Evolutionary conservation across 35 echinoderm and acorn worm genomes (phyloP).

Genomic region (Patiria miniata): DNA sequence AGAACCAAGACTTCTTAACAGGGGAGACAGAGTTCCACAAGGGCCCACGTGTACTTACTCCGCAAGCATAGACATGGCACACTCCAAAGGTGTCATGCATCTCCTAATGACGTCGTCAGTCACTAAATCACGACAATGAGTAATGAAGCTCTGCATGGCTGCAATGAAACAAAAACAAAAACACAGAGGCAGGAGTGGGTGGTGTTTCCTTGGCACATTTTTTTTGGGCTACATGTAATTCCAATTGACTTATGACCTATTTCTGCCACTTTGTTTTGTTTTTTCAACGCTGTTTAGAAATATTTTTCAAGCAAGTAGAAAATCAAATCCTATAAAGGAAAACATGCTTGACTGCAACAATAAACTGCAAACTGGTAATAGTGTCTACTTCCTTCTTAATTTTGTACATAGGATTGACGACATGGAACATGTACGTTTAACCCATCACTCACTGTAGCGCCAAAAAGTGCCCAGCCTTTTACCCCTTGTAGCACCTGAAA

Average conservation of each 20-base stretch:
- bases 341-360: too few relatives aligned
- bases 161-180: constrained; percentile 3
- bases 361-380: too few relatives aligned
- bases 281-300: background rate
- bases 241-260: background rate
- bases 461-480: too few relatives aligned
- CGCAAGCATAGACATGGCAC: constrained; percentile 97
- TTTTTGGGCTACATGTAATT: background rate
- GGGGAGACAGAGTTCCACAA: too few relatives aligned
- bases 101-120: constrained; percentile 96
- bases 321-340: too few relatives aligned
- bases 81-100: constrained; percentile 89
- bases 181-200: background rate
- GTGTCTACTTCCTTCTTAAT: too few relatives aligned
- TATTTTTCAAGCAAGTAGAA: background rate
- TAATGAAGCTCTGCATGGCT: constrained; percentile 99
- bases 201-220: background rate
- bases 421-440: too few relatives aligned
- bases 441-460: too few relatives aligned
- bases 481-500: too few relatives aligned
- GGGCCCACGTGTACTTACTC: too few relatives aligned
- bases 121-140: constrained; percentile 90
- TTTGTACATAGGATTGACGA: too few relatives aligned
- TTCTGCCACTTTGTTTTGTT: background rate
- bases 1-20: too few relatives aligned